Base-by-base conservation (phyloP, 2,888 invertebrate species). In the Napeogenes sylphis region DNA sequence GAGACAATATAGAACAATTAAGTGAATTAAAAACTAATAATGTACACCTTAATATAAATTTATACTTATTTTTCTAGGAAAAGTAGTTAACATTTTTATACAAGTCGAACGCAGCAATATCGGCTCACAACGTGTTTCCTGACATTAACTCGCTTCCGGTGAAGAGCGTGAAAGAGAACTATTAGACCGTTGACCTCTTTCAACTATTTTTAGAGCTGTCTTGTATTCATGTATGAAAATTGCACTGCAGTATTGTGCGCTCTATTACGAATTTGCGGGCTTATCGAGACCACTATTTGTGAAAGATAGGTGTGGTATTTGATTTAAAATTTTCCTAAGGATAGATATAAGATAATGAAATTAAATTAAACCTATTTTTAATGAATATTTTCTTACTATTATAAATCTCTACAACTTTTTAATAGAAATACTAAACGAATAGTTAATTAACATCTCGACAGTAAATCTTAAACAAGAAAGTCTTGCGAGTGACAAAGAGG, bases 181-280 rank as follows among this genome's bases (percentile, higher is more conserved):
- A 51, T 51, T 51, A 51, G 51, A 51, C 14, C 51, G 30, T 51
- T 51, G 51, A 51, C 51, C 51, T 30, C 51, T 47, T 51, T 51
- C 51, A 51, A 30, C 42, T 42, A 42, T 42, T 42, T 42, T 42
- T 42, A 42, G 42, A 42, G 14, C 51, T 46, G 46, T 46, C 46
- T 14, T 51, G 51, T 51, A 30, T 51, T 21, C 30, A 51, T 51
- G 51, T 51, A 51, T 51, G 51, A 30, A 51, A 51, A 51, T 51
- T 51, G 21, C 51, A 8, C 5, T 42, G 42, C 42, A 42, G 42
- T 42, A 10, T 12, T 12, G 42, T 42, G 42, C 10, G 42, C 42
- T 21, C 30, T 21, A 51, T 10, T 10, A 21, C 51, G 14, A 30
- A 8, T 51, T 51, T 51, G 51, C 13, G 47, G 21, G 8, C 21